A percentile compares a stretch with the other conserved stretches of the same genome.
Evolutionary conservation across 2,888 invertebrate genomes (phyloP).

Genomic region (Diaprepes abbreviatus): DNA sequence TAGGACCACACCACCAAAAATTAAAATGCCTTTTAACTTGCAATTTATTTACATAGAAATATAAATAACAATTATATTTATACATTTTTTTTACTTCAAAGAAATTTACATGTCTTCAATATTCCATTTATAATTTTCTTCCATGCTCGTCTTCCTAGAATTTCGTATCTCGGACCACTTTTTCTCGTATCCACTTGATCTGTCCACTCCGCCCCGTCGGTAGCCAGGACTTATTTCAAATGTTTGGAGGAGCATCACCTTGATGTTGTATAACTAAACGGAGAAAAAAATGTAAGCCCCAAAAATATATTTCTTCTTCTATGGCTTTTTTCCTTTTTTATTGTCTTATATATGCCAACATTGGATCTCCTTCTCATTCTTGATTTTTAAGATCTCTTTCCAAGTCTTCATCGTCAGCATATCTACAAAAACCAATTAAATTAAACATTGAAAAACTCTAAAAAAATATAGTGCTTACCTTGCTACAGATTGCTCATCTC

Average conservation of each 20-base stretch:
- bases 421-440: too few species aligned
- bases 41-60: too few species aligned
- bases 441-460: too few species aligned
- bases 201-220: constrained; percentile 98
- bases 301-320: too few species aligned
- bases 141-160: constrained; percentile 80
- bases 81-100: too few species aligned
- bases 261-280: constrained; percentile 81
- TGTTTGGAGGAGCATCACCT: constrained; percentile 90
- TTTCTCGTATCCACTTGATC: constrained; percentile 96
- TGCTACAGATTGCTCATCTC: constrained; percentile 92
- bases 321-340: constrained; percentile 75
- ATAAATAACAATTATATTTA: too few species aligned
- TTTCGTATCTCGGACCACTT: constrained; percentile 86
- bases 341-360: constrained; percentile 87
- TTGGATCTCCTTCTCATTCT: constrained; percentile 92
- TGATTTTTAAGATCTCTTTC: constrained; percentile 82
- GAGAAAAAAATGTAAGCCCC: too few species aligned
- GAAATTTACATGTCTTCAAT: too few species aligned
- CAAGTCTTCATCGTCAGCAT: constrained; percentile 89
- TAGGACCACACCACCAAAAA: too few species aligned
- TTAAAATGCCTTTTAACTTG: too few species aligned
- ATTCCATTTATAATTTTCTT: constrained; percentile 78
- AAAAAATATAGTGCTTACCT: too few species aligned
- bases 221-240: constrained; percentile 94